A percentile compares a stretch with the other conserved stretches of the same genome.
These are phyloP conservation scores for Timema podura DNA, from an alignment of 2,888 invertebrate species.

Conservation along the genomic window DNA sequence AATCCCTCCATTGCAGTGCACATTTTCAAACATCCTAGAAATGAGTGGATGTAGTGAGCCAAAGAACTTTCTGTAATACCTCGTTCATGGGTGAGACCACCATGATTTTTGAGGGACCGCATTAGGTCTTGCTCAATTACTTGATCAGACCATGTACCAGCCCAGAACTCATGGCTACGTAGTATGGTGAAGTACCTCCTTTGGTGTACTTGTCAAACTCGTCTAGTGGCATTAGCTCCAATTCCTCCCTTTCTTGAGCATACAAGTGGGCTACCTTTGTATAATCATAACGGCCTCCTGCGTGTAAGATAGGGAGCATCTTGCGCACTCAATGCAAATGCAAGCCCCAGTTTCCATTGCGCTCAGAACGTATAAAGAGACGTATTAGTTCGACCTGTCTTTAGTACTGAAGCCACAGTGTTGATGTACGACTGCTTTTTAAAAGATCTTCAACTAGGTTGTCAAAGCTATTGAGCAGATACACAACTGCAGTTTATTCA, in stretches of 20 bases:
- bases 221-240: background rate
- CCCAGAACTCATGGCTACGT: background rate
- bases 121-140: background rate
- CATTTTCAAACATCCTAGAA: background rate
- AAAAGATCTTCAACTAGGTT: background rate
- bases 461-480: background rate
- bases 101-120: background rate
- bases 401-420: constrained; percentile 24
- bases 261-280: constrained; percentile 17
- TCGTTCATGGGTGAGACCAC: background rate
- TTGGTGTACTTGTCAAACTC: background rate
- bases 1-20: background rate
- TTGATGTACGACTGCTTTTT: constrained; percentile 3
- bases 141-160: background rate
- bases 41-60: constrained; percentile 1
- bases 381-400: constrained; percentile 8
- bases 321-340: constrained; percentile 30
- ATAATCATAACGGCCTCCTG: constrained; percentile 33
- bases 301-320: constrained; percentile 36
- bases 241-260: background rate
- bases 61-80: background rate
- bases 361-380: constrained; percentile 29
- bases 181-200: background rate
- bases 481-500: background rate
- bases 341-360: constrained; percentile 32